Base-by-base conservation (phyloP, 2,797 vertebrate species). In the Sebastolobus altivelis region DNA sequence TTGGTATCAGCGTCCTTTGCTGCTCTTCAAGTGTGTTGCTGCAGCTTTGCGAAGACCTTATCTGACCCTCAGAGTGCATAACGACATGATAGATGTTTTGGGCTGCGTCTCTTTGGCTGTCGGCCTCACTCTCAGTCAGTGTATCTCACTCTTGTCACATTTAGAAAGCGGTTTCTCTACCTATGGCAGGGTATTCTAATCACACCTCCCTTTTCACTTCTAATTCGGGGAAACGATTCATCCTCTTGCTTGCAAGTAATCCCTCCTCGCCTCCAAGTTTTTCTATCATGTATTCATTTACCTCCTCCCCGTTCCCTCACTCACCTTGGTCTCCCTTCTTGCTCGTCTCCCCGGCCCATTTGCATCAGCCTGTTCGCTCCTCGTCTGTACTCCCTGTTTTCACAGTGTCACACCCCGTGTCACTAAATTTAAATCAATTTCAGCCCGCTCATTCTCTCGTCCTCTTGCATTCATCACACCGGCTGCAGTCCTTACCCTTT, bases 401-500 rank as follows among this genome's bases (percentile, higher is more conserved):
- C 72, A 81, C 77, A 71, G 77, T 59, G 61, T 88, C 87, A 65
- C 82, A 82, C 75, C 65, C 20, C 0, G 1, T 83, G 79, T 74
- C 77, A 78, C 85, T 83, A 87, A 86, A 87, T 89, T 89, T 73
- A 91, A 91, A 91, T 86, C 83, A 69, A 80, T 83, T 82, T 82
- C 76, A 72, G 72, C 35, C 43, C 3, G 2, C 77, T 87, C 61
- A 60, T 79, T 81, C 82, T 82, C 80, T 81, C 79, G 38, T 81
- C 70, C 73, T 31, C 68, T 71, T 6, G 14, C 86, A 60, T 88
- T 88, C 73, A 88, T 81, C 87, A 75, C 81, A 55, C 46, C 2
- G 52, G 7, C 77, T 75, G 77, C 79, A 75, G 66, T 37, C 20
- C 68, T 46, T 92, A 95, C 95, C 96, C 93, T 94, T 77, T 95